Evolutionary conservation across 1,140 invertebrate species (phyloP).

Genomic region (Drosophila eugracilis): DNA sequence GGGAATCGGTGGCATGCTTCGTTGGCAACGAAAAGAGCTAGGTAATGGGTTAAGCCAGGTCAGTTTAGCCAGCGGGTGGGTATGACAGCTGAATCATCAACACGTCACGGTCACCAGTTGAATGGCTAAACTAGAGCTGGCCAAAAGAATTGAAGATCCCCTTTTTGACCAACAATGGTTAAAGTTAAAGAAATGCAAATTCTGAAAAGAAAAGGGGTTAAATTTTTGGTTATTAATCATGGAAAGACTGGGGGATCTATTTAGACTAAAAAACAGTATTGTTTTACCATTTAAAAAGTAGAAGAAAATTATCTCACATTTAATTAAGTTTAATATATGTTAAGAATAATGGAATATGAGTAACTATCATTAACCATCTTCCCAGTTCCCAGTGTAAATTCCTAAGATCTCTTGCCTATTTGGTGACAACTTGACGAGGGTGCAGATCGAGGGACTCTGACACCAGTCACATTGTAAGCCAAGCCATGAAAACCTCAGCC

Average conservation of each 20-base stretch:
- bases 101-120: constrained; percentile 1
- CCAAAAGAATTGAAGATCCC: constrained; percentile 4
- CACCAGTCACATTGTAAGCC: neutral
- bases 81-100: constrained; percentile 26
- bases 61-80: constrained; percentile 9
- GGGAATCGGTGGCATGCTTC: constrained; percentile 51
- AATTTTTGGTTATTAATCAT: neutral
- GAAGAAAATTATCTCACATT: no score
- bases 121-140: neutral
- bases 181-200: neutral
- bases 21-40: constrained; percentile 30
- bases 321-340: no score
- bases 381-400: no score
- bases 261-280: no score
- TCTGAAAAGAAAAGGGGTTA: neutral
- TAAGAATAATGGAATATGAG: no score
- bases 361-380: no score
- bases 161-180: constrained; percentile 7
- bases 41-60: constrained; percentile 30
- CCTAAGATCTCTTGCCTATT: neutral
- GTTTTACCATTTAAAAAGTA: no score
- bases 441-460: constrained; percentile 1
- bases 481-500: constrained; percentile 9
- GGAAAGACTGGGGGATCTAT: no score
- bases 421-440: constrained; percentile 5